Evolutionary conservation across 2,888 invertebrate species (phyloP), one percentile per base, ranked within the genome.

Genomic region (Eupeodes luniger): DNA sequence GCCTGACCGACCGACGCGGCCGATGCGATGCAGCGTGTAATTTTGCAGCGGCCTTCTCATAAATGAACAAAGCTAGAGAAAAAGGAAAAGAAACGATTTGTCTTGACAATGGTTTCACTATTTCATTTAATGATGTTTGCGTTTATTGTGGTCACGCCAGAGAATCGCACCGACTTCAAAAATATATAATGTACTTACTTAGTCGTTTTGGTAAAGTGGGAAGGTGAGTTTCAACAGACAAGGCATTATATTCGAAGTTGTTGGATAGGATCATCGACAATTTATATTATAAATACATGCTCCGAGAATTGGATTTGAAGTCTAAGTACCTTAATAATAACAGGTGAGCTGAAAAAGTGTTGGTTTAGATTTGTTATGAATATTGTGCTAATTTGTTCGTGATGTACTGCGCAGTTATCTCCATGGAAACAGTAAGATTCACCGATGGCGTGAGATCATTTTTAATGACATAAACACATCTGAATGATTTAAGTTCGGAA

Each of bases 21-120:
- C 49, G 27, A 12, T 76, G 55, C 27, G n/a, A 51, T 16, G 66
- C 47, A 72, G 44, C 57, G 61, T 81, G 69, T 70, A 70, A 77
- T 47, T 67, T 72, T 36, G 55, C 19, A 59, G 72, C 64, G 77
- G 62, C 80, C 80, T 80, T 81, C 84, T 62, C 72, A 27, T 27
- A 27, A 27, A 27, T 27, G 11, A 27, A 14, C 27, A 27, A 27
- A 27, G 27, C 27, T 5, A 4, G 3, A 14, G 14, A 44, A 40
- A 40, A 40, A 40, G 2, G 5, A 40, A 70, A 64, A 77, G 74
- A 62, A 59, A 62, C 74, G 27, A 78, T 69, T 82, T 72, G 34
- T 55, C 67, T 74, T 61, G 78, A 82, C 81, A 85, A 82, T 82
- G 72, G 82, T 53, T 86, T 78, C 74, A 75, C 78, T 85, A 44